phyloP scores from a whole-genome alignment of 2,113 vertebrate genomes.

The Conger conger region DNA sequence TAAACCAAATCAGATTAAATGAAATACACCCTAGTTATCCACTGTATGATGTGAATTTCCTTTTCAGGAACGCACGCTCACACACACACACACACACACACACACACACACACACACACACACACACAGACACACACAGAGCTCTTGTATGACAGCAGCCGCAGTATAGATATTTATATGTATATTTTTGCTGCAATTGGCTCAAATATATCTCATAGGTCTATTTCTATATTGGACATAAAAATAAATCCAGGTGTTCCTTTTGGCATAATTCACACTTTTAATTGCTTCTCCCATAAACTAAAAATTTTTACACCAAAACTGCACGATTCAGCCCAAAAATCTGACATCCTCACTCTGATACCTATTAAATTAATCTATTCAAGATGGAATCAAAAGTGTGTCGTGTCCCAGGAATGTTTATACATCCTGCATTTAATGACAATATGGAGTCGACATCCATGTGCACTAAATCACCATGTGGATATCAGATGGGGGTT shows the following conservation, averaged over 20 bases:
- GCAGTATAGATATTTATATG: conserved; percentile 49
- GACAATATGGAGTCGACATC: neutral
- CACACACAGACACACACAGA: neutral
- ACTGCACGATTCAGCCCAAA: neutral
- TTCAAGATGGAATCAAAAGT: neutral
- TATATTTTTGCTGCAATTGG: conserved; percentile 52
- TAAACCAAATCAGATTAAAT: neutral
- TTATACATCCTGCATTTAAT: neutral
- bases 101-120: neutral
- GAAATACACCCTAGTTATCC: neutral
- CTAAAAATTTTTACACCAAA: conserved; percentile 49
- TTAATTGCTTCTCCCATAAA: conserved; percentile 40
- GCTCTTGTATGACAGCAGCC: neutral
- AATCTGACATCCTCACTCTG: neutral
- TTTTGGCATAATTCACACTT: conserved; percentile 54
- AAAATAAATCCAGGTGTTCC: conserved; percentile 63
- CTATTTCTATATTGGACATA: conserved; percentile 60
- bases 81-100: neutral
- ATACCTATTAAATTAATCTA: neutral
- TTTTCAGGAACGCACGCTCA: neutral
- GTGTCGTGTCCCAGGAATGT: neutral
- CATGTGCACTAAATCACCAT: neutral
- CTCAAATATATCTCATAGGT: conserved; percentile 47
- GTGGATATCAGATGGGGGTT: neutral
- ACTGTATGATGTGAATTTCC: neutral